A percentile compares a stretch with the other conserved stretches of the same genome.
phyloP scores from a whole-genome alignment of 2,797 vertebrate species.

The Poeciliopsis turneri region DNA sequence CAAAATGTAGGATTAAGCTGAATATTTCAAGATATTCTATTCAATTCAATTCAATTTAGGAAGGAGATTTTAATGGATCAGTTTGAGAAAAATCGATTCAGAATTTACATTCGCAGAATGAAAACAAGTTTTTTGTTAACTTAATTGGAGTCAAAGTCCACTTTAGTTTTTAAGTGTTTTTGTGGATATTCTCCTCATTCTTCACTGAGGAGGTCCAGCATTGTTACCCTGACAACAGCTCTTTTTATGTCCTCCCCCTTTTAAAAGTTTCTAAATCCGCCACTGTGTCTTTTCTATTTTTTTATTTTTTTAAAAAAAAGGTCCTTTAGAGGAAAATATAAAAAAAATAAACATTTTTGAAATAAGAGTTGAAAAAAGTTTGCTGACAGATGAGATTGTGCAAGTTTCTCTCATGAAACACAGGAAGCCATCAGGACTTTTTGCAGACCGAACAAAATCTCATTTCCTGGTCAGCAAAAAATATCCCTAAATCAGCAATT shows the following conservation, averaged over 20 bases:
- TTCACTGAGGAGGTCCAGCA: too few relatives aligned
- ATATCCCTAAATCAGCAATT: constrained; percentile 3
- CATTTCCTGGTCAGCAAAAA: constrained; percentile 15
- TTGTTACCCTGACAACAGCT: too few relatives aligned
- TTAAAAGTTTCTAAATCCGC: too few relatives aligned
- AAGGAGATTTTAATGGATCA: neutral
- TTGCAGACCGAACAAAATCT: neutral
- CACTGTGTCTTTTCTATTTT: too few relatives aligned
- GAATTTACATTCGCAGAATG: too few relatives aligned
- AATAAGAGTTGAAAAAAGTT: neutral
- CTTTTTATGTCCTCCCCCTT: too few relatives aligned
- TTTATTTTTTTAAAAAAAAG: too few relatives aligned
- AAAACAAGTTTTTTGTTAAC: too few relatives aligned
- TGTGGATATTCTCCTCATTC: too few relatives aligned
- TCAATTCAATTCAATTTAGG: neutral
- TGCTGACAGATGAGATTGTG: neutral
- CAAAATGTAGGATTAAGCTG: too few relatives aligned
- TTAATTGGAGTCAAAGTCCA: neutral
- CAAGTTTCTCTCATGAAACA: neutral
- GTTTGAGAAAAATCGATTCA: neutral
- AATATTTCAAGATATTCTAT: too few relatives aligned
- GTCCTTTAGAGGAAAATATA: too few relatives aligned
- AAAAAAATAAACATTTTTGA: neutral
- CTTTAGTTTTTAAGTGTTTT: neutral
- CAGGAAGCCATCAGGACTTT: neutral